These are phyloP conservation scores for Drosophila guanche DNA, from an alignment of 1,140 invertebrate species.

Conservation along the genomic window DNA sequence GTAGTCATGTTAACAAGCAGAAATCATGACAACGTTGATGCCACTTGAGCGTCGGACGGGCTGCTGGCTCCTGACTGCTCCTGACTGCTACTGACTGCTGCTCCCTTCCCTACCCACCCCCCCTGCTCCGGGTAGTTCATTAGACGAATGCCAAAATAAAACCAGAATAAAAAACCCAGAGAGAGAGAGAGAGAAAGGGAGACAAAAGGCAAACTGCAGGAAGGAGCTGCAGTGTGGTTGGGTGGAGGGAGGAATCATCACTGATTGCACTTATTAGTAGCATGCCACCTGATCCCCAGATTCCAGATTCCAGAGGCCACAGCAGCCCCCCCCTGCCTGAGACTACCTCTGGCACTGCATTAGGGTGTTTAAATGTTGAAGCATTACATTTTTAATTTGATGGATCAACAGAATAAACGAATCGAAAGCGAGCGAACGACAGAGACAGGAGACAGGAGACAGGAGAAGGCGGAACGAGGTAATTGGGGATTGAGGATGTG, in stretches of 20 bases:
- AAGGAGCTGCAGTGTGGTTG: not conserved
- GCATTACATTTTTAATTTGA: conserved; percentile 82
- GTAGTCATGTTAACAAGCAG: conserved; percentile 80
- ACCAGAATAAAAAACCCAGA: conserved; percentile 35
- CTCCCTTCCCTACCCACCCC: not conserved
- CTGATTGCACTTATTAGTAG: conserved; percentile 78
- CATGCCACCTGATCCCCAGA: conserved; percentile 33
- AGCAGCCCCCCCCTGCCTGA: no score
- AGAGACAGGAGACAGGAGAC: conserved; percentile 4
- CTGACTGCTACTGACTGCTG: not conserved
- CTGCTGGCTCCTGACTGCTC: conserved; percentile 13
- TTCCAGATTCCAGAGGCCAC: not conserved
- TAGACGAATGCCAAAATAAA: conserved; percentile 71
- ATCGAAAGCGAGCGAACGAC: conserved; percentile 73
- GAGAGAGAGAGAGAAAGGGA: conserved; percentile 12
- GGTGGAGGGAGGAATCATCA: conserved; percentile 20
- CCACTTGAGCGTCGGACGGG: conserved; percentile 64
- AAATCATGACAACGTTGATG: conserved; percentile 80
- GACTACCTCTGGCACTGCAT: conserved; percentile 26
- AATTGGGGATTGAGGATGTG: no score
- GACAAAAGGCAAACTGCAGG: conserved; percentile 56
- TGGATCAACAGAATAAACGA: conserved; percentile 83
- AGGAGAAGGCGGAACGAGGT: not conserved
- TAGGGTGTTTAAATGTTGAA: conserved; percentile 76
- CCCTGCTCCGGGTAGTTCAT: conserved; percentile 49